Conservation (phyloP, 1,140 invertebrate species). For the Trachymyrmex septentrionalis region DNA sequence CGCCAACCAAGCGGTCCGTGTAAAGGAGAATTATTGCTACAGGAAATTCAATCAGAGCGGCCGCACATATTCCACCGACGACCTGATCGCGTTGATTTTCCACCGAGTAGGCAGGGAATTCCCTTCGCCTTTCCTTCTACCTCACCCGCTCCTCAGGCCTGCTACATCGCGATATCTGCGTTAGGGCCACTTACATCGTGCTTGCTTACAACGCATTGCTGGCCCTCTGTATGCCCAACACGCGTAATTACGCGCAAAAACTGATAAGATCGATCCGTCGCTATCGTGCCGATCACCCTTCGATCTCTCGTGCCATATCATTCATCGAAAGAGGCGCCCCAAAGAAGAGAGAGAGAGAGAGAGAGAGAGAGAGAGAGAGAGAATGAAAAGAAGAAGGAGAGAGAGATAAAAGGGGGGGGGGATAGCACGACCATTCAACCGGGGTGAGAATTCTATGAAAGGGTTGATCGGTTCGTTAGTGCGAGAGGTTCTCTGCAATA, state of each 20-base stretch:
- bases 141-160: not conserved
- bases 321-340: conserved; percentile 76
- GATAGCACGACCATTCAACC: conserved; percentile 31
- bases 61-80: conserved; percentile 53
- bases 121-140: not conserved
- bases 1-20: conserved; percentile 66
- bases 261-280: conserved; percentile 84
- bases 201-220: conserved; percentile 72
- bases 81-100: conserved; percentile 72
- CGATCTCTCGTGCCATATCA: conserved; percentile 83
- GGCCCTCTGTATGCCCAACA: conserved; percentile 82
- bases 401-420: not conserved
- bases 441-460: conserved; percentile 70
- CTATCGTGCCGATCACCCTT: conserved; percentile 83
- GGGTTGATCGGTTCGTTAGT: conserved; percentile 74
- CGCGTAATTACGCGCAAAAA: conserved; percentile 86
- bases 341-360: not conserved
- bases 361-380: not conserved
- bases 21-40: conserved; percentile 77
- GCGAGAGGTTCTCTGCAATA: conserved; percentile 16
- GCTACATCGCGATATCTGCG: conserved; percentile 63
- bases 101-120: conserved; percentile 67
- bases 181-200: conserved; percentile 61
- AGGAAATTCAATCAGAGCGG: conserved; percentile 75
- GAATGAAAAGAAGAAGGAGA: not conserved